Percentiles rank a stretch among this genome's conserved stretches.
Evolutionary conservation across 2,113 vertebrate genomes (phyloP).

Genomic region (Merops nubicus): DNA sequence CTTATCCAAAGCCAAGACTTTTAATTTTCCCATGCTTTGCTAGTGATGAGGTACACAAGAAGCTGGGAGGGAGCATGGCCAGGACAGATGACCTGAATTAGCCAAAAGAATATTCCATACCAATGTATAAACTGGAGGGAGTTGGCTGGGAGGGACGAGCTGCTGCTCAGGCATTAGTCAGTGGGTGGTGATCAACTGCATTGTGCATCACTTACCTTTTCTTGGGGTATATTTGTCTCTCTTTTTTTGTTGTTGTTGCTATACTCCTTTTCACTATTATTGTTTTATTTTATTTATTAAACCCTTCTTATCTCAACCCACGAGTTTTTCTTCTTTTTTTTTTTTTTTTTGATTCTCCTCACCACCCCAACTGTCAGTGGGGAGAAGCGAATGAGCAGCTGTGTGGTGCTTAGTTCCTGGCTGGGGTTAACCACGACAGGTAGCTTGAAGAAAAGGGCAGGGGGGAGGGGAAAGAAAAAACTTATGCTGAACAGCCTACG

Average conservation of each 20-base stretch:
- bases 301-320: background rate
- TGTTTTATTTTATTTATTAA: background rate
- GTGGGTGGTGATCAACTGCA: background rate
- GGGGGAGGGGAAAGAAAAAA: background rate
- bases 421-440: background rate
- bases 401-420: background rate
- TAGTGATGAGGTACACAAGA: background rate
- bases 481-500: accelerated
- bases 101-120: background rate
- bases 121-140: background rate
- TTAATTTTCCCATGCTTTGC: background rate
- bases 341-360: background rate
- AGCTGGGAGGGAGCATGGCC: background rate
- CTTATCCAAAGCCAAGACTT: background rate
- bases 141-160: background rate
- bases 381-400: background rate
- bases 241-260: background rate
- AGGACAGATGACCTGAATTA: background rate
- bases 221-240: background rate
- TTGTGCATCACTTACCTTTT: background rate
- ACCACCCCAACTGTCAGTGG: background rate
- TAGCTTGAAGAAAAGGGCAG: background rate
- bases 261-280: background rate
- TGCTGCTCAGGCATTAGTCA: background rate
- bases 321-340: background rate